Evolutionary conservation across 2,888 invertebrate genomes (phyloP).

Genomic region (Endotricha flammealis): DNA sequence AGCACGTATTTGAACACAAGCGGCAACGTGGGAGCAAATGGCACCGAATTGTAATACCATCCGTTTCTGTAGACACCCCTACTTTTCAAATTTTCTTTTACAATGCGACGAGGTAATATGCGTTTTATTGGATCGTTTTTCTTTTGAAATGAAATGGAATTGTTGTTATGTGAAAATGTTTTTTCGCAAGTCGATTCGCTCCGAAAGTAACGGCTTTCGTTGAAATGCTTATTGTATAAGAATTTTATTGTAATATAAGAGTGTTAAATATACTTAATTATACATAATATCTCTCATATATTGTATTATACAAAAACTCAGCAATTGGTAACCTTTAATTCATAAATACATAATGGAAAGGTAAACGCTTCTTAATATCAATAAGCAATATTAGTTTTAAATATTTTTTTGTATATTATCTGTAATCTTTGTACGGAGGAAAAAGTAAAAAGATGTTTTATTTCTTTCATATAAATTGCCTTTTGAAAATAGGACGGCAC

Average conservation of each 20-base stretch:
- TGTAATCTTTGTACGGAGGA: too few species aligned
- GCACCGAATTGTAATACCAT: slow-evolving; percentile 62
- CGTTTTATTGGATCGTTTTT: slow-evolving; percentile 62
- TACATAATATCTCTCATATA: too few species aligned
- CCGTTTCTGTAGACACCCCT: slow-evolving; percentile 54
- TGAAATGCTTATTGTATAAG: slow-evolving; percentile 3
- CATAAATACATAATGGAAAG: too few species aligned
- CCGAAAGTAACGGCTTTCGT: slow-evolving; percentile 1
- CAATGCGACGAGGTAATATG: slow-evolving; percentile 60
- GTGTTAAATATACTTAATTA: too few species aligned
- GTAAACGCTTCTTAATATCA: too few species aligned
- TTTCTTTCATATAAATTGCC: slow-evolving; percentile 22
- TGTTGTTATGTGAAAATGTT: slow-evolving; percentile 43
- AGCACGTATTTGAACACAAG: slow-evolving; percentile 54
- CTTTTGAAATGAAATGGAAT: slow-evolving; percentile 54
- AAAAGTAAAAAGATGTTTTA: too few species aligned
- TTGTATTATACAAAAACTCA: too few species aligned
- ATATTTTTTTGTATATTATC: too few species aligned
- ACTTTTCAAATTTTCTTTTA: slow-evolving; percentile 62
- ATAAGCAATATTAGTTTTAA: too few species aligned
- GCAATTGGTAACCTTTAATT: too few species aligned
- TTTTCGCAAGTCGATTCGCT: slow-evolving; percentile 19
- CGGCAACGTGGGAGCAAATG: slow-evolving; percentile 54
- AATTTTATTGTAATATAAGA: too few species aligned
- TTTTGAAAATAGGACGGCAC: slow-evolving; percentile 29